Base-by-base conservation (phyloP, 1,140 invertebrate genomes). In the Gryllus bimaculatus region DNA sequence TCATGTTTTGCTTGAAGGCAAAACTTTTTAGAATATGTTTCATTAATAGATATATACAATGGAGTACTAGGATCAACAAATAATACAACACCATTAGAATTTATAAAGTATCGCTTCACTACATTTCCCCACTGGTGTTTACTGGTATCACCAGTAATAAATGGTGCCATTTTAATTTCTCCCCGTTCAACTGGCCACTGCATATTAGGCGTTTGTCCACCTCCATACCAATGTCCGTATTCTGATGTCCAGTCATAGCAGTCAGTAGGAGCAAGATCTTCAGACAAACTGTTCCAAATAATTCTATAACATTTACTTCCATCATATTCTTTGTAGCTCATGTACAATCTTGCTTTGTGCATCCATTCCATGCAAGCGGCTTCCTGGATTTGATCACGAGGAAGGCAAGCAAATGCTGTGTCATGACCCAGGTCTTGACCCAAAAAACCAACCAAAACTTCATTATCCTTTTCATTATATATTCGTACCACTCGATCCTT, bases 361-460 rank as follows among this genome's bases (percentile, higher is more conserved):
- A 94, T 89, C 94, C 94, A 96, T 83, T 96, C 94, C 74, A 95
- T 86, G 82, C 95, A 96, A 0, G 93, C 85, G 0, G 86, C 85
- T 47, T 82, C 79, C 77, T 75, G 48, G 81, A 83, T 86, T 13
- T 88, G 86, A 82, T 94, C 87, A 76, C 91, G 88, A 0, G 90
- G 86, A 0, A 94, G 84, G 83, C 95, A 96, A 8, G 91, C 89
- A 82, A 91, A 94, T 0, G 93, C 90, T 20, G 89, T 89, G 75
- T 90, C 87, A 79, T 88, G 88, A 48, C 87, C 84, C 7, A 91
- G 86, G 12, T 84, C 86, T 80, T 88, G 86, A 78, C 94, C 94
- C 75, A 96, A 84, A 74, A 89, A 88, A 0, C 92, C 93, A 13
- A 88, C 88, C 47, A 95, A 87, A 74, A 95, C 90, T 83, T 94